A percentile compares a stretch with the other conserved stretches of the same genome.
phyloP scores from a whole-genome alignment of 2,888 invertebrate species.

The Odiellus spinosus region DNA sequence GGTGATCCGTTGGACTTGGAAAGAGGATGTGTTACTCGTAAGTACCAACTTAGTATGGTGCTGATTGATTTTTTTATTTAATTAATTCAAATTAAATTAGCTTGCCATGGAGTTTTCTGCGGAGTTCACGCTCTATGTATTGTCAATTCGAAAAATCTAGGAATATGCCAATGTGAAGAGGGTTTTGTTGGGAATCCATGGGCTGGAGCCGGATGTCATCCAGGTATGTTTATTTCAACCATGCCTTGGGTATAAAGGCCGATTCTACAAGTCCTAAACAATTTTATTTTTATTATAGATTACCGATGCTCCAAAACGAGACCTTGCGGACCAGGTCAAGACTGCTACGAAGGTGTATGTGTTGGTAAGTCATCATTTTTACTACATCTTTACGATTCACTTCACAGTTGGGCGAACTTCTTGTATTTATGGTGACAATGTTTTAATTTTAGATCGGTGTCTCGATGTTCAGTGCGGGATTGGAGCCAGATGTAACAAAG shows the following conservation, averaged over 20 bases:
- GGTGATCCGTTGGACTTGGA: slow-evolving; percentile 47
- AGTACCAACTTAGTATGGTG: no score
- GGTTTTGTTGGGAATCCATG: slow-evolving; percentile 79
- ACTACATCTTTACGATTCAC: no score
- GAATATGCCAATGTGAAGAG: slow-evolving; percentile 73
- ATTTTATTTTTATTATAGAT: no score
- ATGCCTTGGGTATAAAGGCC: no score
- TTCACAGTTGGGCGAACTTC: no score
- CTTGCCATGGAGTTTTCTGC: slow-evolving; percentile 27
- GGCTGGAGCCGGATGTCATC: slow-evolving; percentile 64
- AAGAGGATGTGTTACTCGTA: slow-evolving; percentile 26
- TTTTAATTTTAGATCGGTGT: slow-evolving; percentile 43
- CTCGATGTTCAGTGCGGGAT: slow-evolving; percentile 72
- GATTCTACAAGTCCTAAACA: no score
- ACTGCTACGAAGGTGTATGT: background rate
- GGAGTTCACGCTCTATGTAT: slow-evolving; percentile 41
- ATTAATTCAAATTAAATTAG: background rate
- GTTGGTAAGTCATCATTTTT: background rate
- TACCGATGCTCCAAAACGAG: background rate
- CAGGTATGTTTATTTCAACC: no score
- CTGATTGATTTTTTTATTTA: no score
- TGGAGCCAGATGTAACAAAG: slow-evolving; percentile 66
- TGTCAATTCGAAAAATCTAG: slow-evolving; percentile 55
- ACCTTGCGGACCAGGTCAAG: background rate
- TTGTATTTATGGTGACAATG: background rate